Conservation (phyloP, 2,113 vertebrate genomes). For the Electrona antarctica region DNA sequence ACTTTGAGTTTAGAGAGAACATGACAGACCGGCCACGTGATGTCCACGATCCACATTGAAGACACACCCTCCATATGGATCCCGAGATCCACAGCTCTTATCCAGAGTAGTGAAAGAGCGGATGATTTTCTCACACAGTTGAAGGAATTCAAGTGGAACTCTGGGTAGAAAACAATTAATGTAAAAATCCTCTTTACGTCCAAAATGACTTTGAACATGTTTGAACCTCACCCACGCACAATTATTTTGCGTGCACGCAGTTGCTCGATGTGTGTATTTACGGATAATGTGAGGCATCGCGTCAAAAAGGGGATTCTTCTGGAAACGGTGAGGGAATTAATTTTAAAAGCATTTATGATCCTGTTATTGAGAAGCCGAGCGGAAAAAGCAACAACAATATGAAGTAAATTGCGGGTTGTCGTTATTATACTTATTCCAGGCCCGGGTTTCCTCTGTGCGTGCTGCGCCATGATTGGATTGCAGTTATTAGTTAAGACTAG, state of each 20-base stretch:
- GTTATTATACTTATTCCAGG: conserved; percentile 53
- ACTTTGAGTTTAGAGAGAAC: too few relatives aligned
- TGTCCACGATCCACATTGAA: too few relatives aligned
- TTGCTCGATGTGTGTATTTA: not conserved
- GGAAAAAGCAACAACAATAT: conserved; percentile 59
- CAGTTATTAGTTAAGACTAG: conserved; percentile 73
- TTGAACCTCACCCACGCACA: not conserved
- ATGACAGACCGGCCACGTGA: too few relatives aligned
- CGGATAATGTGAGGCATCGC: conserved; percentile 17
- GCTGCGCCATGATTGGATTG: conserved; percentile 71
- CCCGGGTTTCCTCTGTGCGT: conserved; percentile 46
- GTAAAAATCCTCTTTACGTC: not conserved
- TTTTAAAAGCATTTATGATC: conserved; percentile 44
- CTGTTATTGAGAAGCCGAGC: conserved; percentile 45
- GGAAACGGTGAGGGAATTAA: conserved; percentile 14
- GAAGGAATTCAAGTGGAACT: not conserved
- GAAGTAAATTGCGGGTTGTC: conserved; percentile 66
- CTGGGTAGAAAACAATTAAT: not conserved
- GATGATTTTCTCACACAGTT: too few relatives aligned
- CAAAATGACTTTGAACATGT: not conserved
- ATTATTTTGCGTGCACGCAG: not conserved
- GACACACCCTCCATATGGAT: too few relatives aligned
- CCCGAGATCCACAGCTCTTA: too few relatives aligned
- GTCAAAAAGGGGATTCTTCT: not conserved
- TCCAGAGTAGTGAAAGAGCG: too few relatives aligned